Evolutionary conservation across 2,888 invertebrate species (phyloP).

Genomic region (Myathropa florea): DNA sequence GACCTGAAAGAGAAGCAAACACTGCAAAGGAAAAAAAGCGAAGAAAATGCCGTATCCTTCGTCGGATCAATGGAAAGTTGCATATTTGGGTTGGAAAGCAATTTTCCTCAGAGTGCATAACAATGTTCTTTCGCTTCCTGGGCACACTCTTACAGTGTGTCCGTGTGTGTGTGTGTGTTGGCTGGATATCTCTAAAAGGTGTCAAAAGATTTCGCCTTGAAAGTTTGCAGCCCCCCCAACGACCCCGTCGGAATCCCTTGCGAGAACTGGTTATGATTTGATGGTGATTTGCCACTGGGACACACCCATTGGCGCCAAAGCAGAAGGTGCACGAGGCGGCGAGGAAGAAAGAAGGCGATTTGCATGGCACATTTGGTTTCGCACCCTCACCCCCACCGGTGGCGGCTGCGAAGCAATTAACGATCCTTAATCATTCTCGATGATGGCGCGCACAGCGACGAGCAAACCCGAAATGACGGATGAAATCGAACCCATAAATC

Average conservation of each 20-base stretch:
- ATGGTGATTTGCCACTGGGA: slow-evolving; percentile 10
- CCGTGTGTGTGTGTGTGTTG: slow-evolving; percentile 39
- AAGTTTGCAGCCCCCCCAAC: neutral
- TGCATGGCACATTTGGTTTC: neutral
- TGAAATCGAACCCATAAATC: slow-evolving; percentile 68
- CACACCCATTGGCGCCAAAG: slow-evolving; percentile 27
- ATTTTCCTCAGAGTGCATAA: slow-evolving; percentile 57
- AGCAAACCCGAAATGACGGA: slow-evolving; percentile 56
- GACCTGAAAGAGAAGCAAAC: slow-evolving; percentile 5
- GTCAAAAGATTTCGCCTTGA: slow-evolving; percentile 43
- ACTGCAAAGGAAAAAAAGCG: neutral
- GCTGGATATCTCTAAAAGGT: slow-evolving; percentile 30
- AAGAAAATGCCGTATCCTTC: slow-evolving; percentile 25
- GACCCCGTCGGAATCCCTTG: neutral
- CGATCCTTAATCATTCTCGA: slow-evolving; percentile 57
- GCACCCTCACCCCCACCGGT: neutral
- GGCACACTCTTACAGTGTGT: slow-evolving; percentile 6
- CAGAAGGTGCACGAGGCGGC: neutral
- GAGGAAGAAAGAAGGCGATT: neutral
- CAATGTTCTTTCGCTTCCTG: slow-evolving; percentile 52
- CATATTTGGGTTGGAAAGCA: slow-evolving; percentile 64
- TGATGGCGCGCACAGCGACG: slow-evolving; percentile 17
- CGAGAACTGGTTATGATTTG: slow-evolving; percentile 27
- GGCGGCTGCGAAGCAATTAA: slow-evolving; percentile 49
- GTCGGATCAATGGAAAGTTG: slow-evolving; percentile 52